These are phyloP conservation scores for Mesopsocus fuscifrons DNA, from an alignment of 2,888 invertebrate species.

Conservation along the genomic window DNA sequence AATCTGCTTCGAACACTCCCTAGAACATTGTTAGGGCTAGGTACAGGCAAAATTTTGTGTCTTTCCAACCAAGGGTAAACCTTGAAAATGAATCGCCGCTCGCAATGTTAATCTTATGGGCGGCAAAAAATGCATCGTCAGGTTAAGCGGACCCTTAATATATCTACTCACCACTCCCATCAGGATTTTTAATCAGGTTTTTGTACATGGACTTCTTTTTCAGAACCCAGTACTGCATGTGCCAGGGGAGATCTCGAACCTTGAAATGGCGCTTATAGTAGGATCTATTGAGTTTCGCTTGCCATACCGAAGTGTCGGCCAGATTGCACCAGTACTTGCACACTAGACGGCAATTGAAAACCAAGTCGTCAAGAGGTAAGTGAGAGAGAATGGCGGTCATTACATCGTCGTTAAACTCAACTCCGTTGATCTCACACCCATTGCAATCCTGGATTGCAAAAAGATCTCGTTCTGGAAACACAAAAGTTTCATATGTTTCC, in stretches of 20 bases:
- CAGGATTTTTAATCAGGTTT: slow-evolving; percentile 4
- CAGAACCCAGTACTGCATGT: background rate
- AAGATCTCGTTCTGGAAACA: no score
- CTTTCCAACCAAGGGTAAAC: no score
- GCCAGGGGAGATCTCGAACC: slow-evolving; percentile 1
- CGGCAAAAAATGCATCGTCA: no score
- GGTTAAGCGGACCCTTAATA: no score
- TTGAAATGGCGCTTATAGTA: background rate
- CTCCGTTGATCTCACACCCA: background rate
- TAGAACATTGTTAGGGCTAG: no score
- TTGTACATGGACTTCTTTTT: background rate
- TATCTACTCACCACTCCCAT: slow-evolving; percentile 4
- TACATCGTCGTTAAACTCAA: background rate
- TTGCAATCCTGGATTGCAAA: background rate
- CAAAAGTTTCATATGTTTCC: no score
- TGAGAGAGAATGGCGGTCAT: background rate
- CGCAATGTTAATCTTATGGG: no score
- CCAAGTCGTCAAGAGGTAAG: background rate
- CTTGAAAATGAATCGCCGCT: no score
- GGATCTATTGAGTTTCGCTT: background rate
- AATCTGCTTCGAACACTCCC: no score
- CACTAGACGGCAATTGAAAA: background rate
- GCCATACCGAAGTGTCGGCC: background rate
- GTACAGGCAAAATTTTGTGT: no score
- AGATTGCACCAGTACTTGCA: slow-evolving; percentile 7